phyloP scores from a whole-genome alignment of 2,888 invertebrate species.

The Andrena chrysosceles region DNA sequence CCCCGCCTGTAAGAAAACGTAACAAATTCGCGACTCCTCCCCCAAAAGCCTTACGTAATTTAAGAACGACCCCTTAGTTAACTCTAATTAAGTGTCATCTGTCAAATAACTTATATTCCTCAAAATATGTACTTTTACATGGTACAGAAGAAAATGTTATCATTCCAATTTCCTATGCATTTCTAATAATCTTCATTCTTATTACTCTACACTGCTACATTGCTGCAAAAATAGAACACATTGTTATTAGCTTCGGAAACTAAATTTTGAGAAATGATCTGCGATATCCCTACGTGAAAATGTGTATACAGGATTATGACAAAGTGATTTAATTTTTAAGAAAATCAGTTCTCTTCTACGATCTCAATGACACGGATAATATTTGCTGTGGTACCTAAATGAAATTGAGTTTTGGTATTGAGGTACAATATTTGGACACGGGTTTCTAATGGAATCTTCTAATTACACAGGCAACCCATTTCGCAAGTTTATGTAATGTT shows the following conservation, averaged over 20 bases:
- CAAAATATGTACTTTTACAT: too few species aligned
- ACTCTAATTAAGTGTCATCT: too few species aligned
- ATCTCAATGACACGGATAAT: background rate
- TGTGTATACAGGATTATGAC: background rate
- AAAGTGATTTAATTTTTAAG: background rate
- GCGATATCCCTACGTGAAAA: background rate
- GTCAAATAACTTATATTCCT: too few species aligned
- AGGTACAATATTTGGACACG: background rate
- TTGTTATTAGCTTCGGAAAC: background rate
- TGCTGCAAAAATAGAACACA: too few species aligned
- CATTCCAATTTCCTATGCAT: too few species aligned
- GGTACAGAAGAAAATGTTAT: too few species aligned
- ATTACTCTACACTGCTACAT: too few species aligned
- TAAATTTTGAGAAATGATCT: background rate
- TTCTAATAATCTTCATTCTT: too few species aligned
- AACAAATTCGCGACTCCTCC: too few species aligned
- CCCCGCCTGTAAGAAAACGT: too few species aligned
- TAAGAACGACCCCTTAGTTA: too few species aligned
- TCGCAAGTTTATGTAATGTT: background rate
- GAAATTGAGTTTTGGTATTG: background rate
- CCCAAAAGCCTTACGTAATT: too few species aligned
- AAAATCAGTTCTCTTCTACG: background rate
- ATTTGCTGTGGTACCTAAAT: background rate
- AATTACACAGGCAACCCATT: background rate
- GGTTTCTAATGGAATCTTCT: slow-evolving; percentile 4